Evolutionary conservation across 2,797 vertebrate species (phyloP).

Genomic region (Rhyacichthys aspro): DNA sequence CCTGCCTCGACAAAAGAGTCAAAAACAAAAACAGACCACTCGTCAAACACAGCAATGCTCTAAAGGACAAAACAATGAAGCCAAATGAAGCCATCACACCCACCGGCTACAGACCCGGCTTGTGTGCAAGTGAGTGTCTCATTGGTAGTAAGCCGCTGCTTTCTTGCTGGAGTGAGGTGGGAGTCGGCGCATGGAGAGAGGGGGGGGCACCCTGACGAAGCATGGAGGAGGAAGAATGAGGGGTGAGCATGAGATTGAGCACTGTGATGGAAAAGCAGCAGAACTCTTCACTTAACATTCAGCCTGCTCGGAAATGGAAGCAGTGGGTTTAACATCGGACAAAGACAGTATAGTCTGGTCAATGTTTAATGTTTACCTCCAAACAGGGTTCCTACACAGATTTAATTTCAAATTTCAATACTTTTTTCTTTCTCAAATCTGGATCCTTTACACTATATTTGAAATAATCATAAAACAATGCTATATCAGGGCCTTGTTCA

Average conservation of each 20-base stretch:
- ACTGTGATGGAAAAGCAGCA: slow-evolving; percentile 31
- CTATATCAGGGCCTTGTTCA: too few species aligned
- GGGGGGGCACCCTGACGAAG: slow-evolving; percentile 78
- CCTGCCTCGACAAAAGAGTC: slow-evolving; percentile 3
- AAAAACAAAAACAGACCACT: slow-evolving; percentile 27
- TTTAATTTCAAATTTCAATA: too few species aligned
- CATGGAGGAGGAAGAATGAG: slow-evolving; percentile 75
- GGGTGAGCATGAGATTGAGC: slow-evolving; percentile 53
- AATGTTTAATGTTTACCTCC: neutral
- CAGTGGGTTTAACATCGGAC: neutral
- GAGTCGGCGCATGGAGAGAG: slow-evolving; percentile 62
- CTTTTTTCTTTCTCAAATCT: too few species aligned
- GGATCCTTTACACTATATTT: too few species aligned
- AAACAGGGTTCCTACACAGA: neutral
- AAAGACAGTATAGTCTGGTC: neutral
- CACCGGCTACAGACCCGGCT: slow-evolving; percentile 65
- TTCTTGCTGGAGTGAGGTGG: slow-evolving; percentile 75
- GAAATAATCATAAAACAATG: too few species aligned
- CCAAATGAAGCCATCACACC: slow-evolving; percentile 57
- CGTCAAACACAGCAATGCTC: slow-evolving; percentile 26
- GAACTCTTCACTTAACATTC: neutral
- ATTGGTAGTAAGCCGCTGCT: slow-evolving; percentile 73
- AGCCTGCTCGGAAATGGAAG: neutral
- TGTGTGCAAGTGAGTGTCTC: slow-evolving; percentile 52
- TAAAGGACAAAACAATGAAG: slow-evolving; percentile 35